phyloP scores from a whole-genome alignment of 2,888 invertebrate genomes.

The Athalia rosae region DNA sequence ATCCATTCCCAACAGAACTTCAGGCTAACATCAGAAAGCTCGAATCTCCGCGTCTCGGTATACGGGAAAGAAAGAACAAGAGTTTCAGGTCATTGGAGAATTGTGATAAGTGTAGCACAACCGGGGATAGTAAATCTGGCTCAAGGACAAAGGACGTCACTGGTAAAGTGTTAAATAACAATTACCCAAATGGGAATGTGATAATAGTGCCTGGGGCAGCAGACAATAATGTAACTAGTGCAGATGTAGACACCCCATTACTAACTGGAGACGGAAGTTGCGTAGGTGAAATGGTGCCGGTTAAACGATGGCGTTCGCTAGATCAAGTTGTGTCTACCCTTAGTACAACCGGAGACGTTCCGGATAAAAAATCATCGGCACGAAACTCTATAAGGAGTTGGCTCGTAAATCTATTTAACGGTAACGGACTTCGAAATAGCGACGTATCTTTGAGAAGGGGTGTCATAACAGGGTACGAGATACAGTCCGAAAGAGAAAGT shows the following conservation, averaged over 20 bases:
- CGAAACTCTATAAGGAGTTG: conserved; percentile 83
- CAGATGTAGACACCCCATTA: conserved; percentile 63
- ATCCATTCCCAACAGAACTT: conserved; percentile 76
- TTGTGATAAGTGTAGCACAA: conserved; percentile 72
- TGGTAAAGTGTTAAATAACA: conserved; percentile 75
- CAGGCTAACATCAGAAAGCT: conserved; percentile 58
- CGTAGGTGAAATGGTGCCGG: conserved; percentile 56
- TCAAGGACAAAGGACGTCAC: conserved; percentile 73
- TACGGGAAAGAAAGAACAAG: conserved; percentile 62
- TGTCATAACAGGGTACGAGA: conserved; percentile 75
- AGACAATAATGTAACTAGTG: conserved; percentile 64
- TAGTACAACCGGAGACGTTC: conserved; percentile 67
- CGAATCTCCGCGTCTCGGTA: conserved; percentile 62
- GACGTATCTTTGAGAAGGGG: conserved; percentile 77
- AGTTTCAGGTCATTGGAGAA: conserved; percentile 74
- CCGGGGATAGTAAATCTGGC: background rate
- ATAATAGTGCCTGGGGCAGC: conserved; percentile 66
- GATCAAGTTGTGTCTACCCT: conserved; percentile 78
- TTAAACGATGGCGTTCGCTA: conserved; percentile 86
- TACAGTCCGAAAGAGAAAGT: conserved; percentile 78
- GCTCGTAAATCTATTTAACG: conserved; percentile 85
- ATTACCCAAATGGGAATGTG: conserved; percentile 77
- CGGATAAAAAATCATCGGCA: conserved; percentile 78
- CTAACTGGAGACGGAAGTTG: conserved; percentile 38
- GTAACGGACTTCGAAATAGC: conserved; percentile 82